Percentiles rank a stretch among this genome's conserved stretches.
These are phyloP conservation scores for Zygogramma bicolorata DNA, from an alignment of 2,888 invertebrate genomes.

Conservation along the genomic window DNA sequence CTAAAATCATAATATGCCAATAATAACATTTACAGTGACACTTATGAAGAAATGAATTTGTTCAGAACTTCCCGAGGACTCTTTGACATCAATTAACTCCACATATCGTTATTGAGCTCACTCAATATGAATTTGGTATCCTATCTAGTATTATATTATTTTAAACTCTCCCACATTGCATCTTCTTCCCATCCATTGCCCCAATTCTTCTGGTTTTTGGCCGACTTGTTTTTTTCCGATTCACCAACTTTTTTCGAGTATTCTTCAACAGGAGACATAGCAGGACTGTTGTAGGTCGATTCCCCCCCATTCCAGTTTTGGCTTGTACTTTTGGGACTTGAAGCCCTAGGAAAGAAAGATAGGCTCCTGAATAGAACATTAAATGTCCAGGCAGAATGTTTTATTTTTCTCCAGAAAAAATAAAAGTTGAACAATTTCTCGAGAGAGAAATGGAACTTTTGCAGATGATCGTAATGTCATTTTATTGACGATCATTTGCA, in stretches of 20 bases:
- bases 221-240: conserved; percentile 60
- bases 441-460: too few species aligned
- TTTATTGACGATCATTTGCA: too few species aligned
- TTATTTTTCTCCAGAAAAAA: too few species aligned
- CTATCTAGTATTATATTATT: conserved; percentile 58
- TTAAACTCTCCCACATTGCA: conserved; percentile 73
- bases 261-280: conserved; percentile 55
- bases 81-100: neutral
- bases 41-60: neutral
- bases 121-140: neutral
- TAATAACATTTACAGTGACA: too few species aligned
- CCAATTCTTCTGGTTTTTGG: conserved; percentile 57
- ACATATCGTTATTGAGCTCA: neutral
- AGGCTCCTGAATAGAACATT: too few species aligned
- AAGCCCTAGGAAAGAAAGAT: too few species aligned
- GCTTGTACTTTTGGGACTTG: conserved; percentile 64
- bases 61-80: neutral
- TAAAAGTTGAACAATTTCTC: too few species aligned
- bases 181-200: conserved; percentile 71
- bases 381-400: too few species aligned
- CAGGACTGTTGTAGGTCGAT: conserved; percentile 51
- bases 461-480: too few species aligned
- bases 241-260: conserved; percentile 48
- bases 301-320: conserved; percentile 57
- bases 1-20: too few species aligned